Evolutionary conservation across 2,797 vertebrate genomes (phyloP).

Genomic region (Fringilla coelebs): DNA sequence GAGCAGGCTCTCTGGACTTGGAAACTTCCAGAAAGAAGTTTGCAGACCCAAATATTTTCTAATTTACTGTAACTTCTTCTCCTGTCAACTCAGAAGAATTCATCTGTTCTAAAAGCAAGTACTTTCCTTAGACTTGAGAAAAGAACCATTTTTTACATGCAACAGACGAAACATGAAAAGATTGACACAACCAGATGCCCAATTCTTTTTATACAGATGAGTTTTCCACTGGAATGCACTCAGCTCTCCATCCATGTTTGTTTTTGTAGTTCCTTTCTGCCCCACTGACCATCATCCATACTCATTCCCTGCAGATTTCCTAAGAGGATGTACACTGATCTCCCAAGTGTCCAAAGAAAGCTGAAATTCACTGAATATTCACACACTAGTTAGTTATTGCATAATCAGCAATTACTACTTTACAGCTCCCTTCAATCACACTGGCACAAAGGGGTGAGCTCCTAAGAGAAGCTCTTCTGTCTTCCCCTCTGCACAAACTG

Average conservation of each 20-base stretch:
- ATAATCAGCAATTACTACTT: neutral
- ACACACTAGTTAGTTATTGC: neutral
- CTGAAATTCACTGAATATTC: neutral
- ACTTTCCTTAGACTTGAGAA: neutral
- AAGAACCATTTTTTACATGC: neutral
- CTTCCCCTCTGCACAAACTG: neutral
- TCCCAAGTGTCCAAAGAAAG: neutral
- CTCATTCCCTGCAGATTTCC: neutral
- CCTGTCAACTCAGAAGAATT: neutral
- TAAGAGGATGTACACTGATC: neutral
- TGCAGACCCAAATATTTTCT: neutral
- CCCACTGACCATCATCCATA: neutral
- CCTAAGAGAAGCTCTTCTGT: neutral
- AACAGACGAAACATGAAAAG: neutral
- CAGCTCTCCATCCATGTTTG: neutral
- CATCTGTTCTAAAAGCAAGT: neutral
- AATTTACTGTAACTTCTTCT: neutral
- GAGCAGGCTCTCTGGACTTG: neutral
- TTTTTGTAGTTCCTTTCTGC: neutral
- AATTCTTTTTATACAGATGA: neutral
- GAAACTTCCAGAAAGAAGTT: neutral
- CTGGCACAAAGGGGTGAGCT: neutral
- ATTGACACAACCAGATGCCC: neutral
- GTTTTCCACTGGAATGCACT: neutral
- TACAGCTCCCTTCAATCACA: neutral